Conservation (phyloP, 2,888 invertebrate genomes). For the Drosophila barbarae region DNA sequence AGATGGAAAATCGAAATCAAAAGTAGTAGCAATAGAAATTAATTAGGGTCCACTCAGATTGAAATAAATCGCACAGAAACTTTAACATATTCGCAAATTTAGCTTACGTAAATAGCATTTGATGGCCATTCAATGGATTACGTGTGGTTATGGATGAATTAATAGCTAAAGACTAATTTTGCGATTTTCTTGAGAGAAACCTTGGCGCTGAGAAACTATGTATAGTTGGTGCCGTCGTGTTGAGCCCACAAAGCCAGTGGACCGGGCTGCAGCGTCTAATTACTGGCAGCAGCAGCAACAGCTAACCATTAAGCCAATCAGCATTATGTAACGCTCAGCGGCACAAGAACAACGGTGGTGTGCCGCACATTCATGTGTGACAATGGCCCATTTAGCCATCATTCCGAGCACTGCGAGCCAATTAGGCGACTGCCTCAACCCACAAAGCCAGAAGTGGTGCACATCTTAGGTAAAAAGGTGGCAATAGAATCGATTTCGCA, state of each 20-base stretch:
- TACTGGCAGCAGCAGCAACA: conserved; percentile 21
- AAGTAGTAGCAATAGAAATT: not conserved
- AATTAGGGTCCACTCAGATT: not conserved
- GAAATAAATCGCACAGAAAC: not conserved
- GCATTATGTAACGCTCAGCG: conserved; percentile 44
- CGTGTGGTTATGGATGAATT: conserved; percentile 20
- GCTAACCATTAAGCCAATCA: conserved; percentile 39
- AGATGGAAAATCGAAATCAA: not conserved
- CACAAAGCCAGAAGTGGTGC: not conserved
- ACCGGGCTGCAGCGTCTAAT: conserved; percentile 31
- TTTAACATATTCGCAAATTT: not conserved
- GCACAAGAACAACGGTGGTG: conserved; percentile 31
- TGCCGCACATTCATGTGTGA: conserved; percentile 20
- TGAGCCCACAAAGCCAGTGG: conserved; percentile 25
- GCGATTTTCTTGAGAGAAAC: conserved; percentile 9
- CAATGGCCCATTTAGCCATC: conserved; percentile 45
- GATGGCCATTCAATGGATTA: conserved; percentile 18
- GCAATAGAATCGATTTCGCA: not conserved
- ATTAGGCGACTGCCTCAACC: not conserved
- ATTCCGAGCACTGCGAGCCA: conserved; percentile 1
- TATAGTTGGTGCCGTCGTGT: not conserved
- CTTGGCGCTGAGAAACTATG: conserved; percentile 11
- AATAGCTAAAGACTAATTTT: conserved; percentile 2
- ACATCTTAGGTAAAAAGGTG: not conserved
- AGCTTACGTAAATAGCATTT: conserved; percentile 6